A percentile compares a stretch with the other conserved stretches of the same genome.
phyloP scores from a whole-genome alignment of 2,888 invertebrate species.

The Philonicus albiceps region DNA sequence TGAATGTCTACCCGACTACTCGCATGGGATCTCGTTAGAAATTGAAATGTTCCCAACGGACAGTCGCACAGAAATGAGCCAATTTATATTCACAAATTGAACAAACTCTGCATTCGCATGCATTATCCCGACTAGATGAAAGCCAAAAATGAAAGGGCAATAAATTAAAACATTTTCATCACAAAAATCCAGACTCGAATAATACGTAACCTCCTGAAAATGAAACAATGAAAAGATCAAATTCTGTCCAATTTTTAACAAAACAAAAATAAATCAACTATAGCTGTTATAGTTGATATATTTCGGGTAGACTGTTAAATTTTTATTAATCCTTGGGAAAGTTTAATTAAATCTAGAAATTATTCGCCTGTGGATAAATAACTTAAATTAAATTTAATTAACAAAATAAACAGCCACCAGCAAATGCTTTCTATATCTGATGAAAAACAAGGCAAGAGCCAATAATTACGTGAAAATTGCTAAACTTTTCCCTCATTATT shows the following conservation, averaged over 20 bases:
- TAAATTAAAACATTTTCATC: neutral
- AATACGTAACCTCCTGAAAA: neutral
- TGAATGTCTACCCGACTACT: neutral
- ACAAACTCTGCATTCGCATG: neutral
- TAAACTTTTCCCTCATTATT: neutral
- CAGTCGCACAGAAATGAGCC: neutral
- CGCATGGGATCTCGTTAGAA: neutral
- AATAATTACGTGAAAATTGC: neutral
- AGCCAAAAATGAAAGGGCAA: neutral
- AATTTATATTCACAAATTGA: neutral
- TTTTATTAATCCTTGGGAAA: neutral
- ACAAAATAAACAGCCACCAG: neutral
- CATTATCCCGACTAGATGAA: neutral
- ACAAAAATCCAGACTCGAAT: neutral
- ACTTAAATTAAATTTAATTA: neutral
- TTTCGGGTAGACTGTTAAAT: neutral
- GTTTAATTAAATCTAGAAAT: neutral
- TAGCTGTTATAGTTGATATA: neutral
- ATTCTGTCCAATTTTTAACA: neutral
- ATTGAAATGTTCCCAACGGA: neutral
- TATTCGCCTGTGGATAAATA: neutral
- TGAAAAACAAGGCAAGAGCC: neutral
- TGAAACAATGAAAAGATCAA: neutral
- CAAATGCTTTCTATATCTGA: neutral
- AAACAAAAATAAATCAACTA: neutral